These are phyloP conservation scores for Petromus typicus DNA, from an alignment of 2,113 vertebrate species.

Conservation along the genomic window DNA sequence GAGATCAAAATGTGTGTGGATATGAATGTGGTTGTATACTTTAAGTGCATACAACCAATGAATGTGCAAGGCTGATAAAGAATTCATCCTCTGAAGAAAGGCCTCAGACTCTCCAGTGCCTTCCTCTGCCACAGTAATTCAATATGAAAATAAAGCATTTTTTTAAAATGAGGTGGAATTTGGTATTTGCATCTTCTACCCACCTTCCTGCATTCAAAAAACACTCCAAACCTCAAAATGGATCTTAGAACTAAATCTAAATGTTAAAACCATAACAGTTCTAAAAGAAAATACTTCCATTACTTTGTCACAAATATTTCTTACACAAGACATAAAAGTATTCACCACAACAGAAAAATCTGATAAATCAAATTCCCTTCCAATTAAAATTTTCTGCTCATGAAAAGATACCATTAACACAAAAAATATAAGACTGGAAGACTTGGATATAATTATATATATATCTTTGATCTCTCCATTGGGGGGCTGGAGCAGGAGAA, in stretches of 20 bases:
- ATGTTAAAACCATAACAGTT: background rate
- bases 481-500: background rate
- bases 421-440: background rate
- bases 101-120: background rate
- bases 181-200: background rate
- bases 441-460: background rate
- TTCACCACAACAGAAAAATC: slow-evolving; percentile 41
- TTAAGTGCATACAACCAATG: background rate
- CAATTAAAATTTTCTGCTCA: slow-evolving; percentile 38
- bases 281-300: background rate
- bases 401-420: slow-evolving; percentile 14
- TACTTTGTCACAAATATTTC: background rate
- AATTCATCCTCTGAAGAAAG: background rate
- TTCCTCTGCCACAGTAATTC: background rate
- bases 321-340: background rate
- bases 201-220: background rate
- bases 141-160: background rate
- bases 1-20: background rate
- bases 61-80: background rate
- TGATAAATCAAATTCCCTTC: background rate
- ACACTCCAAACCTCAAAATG: background rate
- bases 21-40: background rate
- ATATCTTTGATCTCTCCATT: background rate
- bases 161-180: background rate
- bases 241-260: background rate